Evolutionary conservation across 2,797 vertebrate genomes (phyloP), one percentile per base, ranked within the genome.

Genomic region (Sebastes trivittatus): DNA sequence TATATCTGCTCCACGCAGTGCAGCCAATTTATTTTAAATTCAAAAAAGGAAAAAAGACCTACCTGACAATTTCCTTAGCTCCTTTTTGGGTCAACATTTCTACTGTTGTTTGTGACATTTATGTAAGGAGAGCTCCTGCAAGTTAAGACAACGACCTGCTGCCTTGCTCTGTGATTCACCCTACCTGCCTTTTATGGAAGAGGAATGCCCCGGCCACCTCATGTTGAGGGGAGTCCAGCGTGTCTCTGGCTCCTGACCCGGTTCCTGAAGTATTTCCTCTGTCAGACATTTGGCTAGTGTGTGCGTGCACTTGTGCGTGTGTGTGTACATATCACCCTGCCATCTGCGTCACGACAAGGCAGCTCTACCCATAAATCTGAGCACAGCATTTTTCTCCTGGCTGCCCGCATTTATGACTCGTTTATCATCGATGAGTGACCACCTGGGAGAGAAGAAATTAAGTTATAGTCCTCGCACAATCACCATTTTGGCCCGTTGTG

Each of bases 181-280:
- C 69, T 23, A 11, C 8, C 60, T 77, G 11, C 82, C 85, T 91
- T 92, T 83, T 92, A 75, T 78, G 85, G 83, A 69, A 77, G 81
- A 86, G 78, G 77, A 90, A 91, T 87, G 70, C 62, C 74, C 25
- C 1, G 14, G 30, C 42, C 59, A 68, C 61, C 29, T 82, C 46
- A 59, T 82, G 77, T 76, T 59, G 18, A 69, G 42, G 32, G 8
- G 16, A 80, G 59, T 38, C 23, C 18, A 32, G 59, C 4, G 25
- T 71, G 64, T 63, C 62, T 63, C 29, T 82, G 42, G 75, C 76
- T 79, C 2, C 63, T 61, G 7, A 77, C 20, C 22, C 2, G 11
- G 14, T 55, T 67, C 58, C 38, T 61, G 42, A 65, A 70, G 56
- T 62, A 10, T 75, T 66, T 60, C 18, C 46, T 29, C 36, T 66